Evolutionary conservation across 2,888 invertebrate species (phyloP), one percentile per base, ranked within the genome.

Genomic region (Sphaerophoria rueppellii): DNA sequence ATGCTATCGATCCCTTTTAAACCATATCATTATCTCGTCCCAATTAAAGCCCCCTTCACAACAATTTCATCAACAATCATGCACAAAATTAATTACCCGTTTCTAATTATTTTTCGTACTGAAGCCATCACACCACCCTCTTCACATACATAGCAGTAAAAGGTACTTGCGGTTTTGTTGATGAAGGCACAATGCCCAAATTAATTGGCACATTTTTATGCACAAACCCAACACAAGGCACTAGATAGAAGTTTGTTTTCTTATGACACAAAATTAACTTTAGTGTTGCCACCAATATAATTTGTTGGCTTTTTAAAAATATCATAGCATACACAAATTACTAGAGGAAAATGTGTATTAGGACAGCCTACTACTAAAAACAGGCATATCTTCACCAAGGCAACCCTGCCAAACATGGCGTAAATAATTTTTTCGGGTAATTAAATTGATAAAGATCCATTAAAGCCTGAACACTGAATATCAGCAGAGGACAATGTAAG

Each of bases 361-460:
- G 4, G 6, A 40, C 40, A 7, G 6, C 6, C 6, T 40, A 2
- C 40, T 6, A 40, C 6, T 4, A 48, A 14, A 4, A 14, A n/a
- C 4, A 11, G n/a, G n/a, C n/a, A n/a, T n/a, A n/a, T n/a, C n/a
- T n/a, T n/a, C n/a, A 16, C 11, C 48, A 24, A 24, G 63, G 48
- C 63, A 63, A 63, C 60, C 43, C 24, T 60, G 0, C 3, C 43
- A 40, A 11, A 24, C 12, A 12, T 50, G 16, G 32, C 24, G 54
- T 67, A 54, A 52, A 54, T 67, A 54, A 67, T 54, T 67, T 65
- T 50, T 67, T 67, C 52, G 24, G 54, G 32, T 67, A 54, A 67
- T 67, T 67, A 54, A 67, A 67, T 67, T 67, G 67, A 67, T 67
- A 67, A 67, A 54, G 67, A 67, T 43, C 54, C 67, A 67, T 67